Evolutionary conservation across 1,140 invertebrate species (phyloP), one percentile per base, ranked within the genome.

Genomic region (Rhagoletis pomonella): DNA sequence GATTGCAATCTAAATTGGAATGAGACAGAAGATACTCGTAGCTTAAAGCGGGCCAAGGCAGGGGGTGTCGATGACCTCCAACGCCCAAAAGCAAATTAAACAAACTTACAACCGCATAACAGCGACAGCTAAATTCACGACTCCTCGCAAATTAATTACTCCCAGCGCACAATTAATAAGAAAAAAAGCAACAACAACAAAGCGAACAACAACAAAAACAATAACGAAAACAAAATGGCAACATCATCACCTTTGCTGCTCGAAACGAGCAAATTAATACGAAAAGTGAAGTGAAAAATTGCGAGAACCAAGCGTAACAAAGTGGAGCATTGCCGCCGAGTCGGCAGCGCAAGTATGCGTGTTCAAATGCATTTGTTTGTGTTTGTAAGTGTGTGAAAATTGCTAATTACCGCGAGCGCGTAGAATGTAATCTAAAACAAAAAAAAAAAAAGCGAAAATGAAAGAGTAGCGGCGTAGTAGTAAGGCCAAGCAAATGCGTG

Each of bases 261-360:
- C 50, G n/a, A 19, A 58, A 55, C 12, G 73, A 81, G 73, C 47
- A n/a, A 81, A 55, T 81, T 55, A 81, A 81, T 81, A 29, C 19
- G 73, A 81, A 81, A 81, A 50, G n/a, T 55, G n/a, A 58, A 58
- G 73, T 81, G 73, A 81, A 81, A 81, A 81, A 81, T 81, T 81
- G 73, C 73, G 12, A 50, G 47, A n/a, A 9, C 73, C 14, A 14
- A 81, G 50, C 19, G 73, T n/a, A 81, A 81, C 42, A 19, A 81
- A 81, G 73, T 81, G 44, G 14, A 81, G 67, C 42, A 9, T 39
- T 73, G 67, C 47, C 5, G 4, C 7, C 4, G 67, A 12, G 19
- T 0, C 19, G 67, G 1, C 3, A 44, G 42, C 5, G 9, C 44
- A 44, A 4, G 39, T 44, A 44, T 69, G 17, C 4, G n/a, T 19